Evolutionary conservation across 2,113 vertebrate species (phyloP).

Genomic region (Corvus cornix): DNA sequence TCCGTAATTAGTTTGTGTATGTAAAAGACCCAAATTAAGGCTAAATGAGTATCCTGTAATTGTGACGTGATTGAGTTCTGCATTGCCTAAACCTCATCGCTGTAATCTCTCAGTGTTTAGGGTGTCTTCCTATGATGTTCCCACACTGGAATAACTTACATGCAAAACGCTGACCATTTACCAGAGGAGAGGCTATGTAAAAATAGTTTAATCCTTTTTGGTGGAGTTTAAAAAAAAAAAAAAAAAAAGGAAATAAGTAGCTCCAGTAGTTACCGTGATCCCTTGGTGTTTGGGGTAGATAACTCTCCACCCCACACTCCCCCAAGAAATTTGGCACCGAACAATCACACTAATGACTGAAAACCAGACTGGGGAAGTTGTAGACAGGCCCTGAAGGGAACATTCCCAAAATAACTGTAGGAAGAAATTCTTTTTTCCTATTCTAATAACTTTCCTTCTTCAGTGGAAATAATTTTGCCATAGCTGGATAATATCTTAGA

Average conservation of each 20-base stretch:
- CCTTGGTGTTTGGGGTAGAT: background rate
- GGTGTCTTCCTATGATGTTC: background rate
- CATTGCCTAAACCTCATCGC: background rate
- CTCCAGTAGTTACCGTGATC: background rate
- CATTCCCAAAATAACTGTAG: conserved; percentile 14
- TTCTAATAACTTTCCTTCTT: conserved; percentile 4
- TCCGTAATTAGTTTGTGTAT: conserved; percentile 12
- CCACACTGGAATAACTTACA: background rate
- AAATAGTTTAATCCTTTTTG: background rate
- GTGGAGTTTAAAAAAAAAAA: background rate
- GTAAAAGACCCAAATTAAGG: background rate
- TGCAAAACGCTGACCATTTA: background rate
- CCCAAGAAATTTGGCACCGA: background rate
- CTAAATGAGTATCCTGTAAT: background rate
- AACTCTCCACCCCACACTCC: accelerated
- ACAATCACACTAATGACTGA: background rate
- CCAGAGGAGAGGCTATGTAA: background rate
- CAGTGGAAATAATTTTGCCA: background rate
- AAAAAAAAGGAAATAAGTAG: background rate
- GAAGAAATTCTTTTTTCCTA: background rate
- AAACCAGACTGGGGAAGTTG: background rate
- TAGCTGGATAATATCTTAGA: background rate
- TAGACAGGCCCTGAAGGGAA: conserved; percentile 4
- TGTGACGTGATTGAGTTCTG: background rate
- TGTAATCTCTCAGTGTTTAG: background rate